phyloP scores from a whole-genome alignment of 2,113 vertebrate genomes.

The Tichodroma muraria region DNA sequence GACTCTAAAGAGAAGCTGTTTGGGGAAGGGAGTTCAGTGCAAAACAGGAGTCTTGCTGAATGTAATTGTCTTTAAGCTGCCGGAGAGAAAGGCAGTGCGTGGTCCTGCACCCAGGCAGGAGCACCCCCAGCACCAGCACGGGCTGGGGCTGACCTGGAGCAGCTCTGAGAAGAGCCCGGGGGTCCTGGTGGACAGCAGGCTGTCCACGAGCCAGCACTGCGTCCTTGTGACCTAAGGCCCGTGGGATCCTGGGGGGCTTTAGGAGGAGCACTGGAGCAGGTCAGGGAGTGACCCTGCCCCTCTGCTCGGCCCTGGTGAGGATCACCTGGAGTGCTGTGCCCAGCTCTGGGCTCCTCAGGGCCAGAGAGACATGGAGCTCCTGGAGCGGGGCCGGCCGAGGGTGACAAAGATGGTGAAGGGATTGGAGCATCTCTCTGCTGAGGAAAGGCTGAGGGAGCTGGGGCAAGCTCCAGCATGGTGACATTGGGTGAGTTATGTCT shows the following conservation, averaged over 20 bases:
- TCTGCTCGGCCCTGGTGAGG: background rate
- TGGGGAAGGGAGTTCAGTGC: background rate
- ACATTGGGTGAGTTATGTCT: background rate
- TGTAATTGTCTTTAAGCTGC: background rate
- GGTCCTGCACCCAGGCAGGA: background rate
- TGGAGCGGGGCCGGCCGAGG: fast-evolving
- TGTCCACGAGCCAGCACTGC: background rate
- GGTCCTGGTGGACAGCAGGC: background rate
- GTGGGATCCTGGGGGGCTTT: background rate
- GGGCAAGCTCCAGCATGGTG: background rate
- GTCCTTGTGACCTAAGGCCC: background rate
- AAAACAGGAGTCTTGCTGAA: background rate
- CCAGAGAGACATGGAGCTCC: background rate
- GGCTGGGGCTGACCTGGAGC: background rate
- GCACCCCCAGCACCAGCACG: background rate
- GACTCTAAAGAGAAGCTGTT: background rate
- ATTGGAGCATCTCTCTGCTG: background rate
- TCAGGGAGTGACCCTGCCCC: background rate
- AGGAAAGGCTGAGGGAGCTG: background rate
- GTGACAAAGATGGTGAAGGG: no score
- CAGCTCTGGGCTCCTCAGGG: background rate
- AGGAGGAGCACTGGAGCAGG: background rate
- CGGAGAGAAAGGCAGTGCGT: background rate
- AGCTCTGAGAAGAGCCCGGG: background rate
- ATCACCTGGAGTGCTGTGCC: background rate